Evolutionary conservation across 2,797 vertebrate genomes (phyloP).

Genomic region (Ptychadena robeensis): DNA sequence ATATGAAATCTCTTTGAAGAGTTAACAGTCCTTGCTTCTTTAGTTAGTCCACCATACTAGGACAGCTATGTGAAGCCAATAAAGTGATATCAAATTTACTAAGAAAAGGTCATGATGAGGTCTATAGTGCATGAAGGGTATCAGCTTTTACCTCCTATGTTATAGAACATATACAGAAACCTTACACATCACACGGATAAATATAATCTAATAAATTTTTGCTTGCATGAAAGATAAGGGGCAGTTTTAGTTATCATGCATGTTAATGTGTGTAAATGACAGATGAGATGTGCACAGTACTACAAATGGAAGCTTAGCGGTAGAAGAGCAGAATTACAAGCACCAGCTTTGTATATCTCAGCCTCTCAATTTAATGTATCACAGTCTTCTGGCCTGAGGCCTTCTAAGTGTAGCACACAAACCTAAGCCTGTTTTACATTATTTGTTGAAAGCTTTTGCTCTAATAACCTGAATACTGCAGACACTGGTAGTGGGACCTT

Average conservation of each 20-base stretch:
- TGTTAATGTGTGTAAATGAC: not conserved
- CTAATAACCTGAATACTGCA: constrained; percentile 3
- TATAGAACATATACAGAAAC: no score
- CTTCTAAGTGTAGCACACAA: not conserved
- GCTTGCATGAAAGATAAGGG: not conserved
- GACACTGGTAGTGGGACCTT: constrained; percentile 28
- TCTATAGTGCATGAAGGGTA: no score
- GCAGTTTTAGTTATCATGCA: not conserved
- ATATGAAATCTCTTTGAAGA: no score
- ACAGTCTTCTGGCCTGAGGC: not conserved
- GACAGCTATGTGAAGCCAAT: no score
- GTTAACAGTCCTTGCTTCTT: no score
- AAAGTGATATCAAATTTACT: no score
- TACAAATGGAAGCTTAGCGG: not conserved
- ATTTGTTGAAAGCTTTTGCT: constrained; percentile 25
- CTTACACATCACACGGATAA: no score
- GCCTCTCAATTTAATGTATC: constrained; percentile 16
- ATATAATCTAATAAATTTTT: no score
- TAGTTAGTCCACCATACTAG: no score
- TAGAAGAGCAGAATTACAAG: constrained; percentile 6
- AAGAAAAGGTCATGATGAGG: no score
- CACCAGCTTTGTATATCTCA: not conserved
- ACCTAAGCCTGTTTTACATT: constrained; percentile 2
- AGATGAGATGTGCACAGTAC: not conserved
- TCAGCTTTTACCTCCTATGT: no score